Evolutionary conservation across 2,888 invertebrate genomes (phyloP), one percentile per base, ranked within the genome.

Genomic region (Steinernema carpocapsae): DNA sequence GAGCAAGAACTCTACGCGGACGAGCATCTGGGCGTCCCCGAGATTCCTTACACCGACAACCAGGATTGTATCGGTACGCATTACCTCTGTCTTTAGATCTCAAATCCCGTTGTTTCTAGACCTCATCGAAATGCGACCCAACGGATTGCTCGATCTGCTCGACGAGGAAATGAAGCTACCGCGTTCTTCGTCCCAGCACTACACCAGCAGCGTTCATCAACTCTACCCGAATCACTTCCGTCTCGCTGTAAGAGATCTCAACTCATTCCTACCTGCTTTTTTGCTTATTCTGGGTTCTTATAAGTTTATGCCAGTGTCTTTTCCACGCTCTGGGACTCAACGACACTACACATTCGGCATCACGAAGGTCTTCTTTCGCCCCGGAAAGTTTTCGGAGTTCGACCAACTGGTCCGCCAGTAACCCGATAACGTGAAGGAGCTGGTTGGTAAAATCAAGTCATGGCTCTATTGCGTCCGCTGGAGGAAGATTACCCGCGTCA

Each of bases 151-250:
- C 88, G 94, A 94, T 82, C 88, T 97, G 42, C 89, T 99, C 76
- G 97, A 97, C 88, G 97, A 97, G 88, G 97, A 99, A 89, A 94
- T 94, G 0, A 95, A 95, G 89, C 90, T 99, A 80, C 97, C 97
- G 0, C 94, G 94, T 85, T 94, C 96, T 0, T 93, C 93, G 82
- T 92, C 92, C 76, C 91, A 91, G 1, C 96, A 97, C 89, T 97
- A 97, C 89, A 97, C 97, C 0, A 91, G 92, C 78, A 93, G 94
- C 86, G 94, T 97, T 2, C 96, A 97, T 89, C 91, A 92, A 79
- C 91, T 92, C 51, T 93, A 96, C 90, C 91, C 91, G 64, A 92
- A 91, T 76, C 92, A 96, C 87, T 93, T 91, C 88, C 92, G 97
- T 74, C 89, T 97, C 72, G 94, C 93, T 79, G 91, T 90, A 81